Conservation (phyloP, 2,113 vertebrate genomes). For the Gasterosteus aculeatus region DNA sequence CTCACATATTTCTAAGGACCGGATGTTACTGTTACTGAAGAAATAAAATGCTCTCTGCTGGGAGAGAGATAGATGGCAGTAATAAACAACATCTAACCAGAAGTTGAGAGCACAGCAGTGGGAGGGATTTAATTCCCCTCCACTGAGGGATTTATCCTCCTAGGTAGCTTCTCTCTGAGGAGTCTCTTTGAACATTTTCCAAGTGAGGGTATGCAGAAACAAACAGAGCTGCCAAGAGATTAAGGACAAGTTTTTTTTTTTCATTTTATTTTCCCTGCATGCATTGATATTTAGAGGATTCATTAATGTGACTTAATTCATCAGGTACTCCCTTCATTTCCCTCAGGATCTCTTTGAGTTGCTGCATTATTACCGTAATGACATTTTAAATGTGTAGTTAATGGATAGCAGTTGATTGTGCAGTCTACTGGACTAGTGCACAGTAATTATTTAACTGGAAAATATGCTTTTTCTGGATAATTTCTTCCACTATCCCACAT, state of each 20-base stretch:
- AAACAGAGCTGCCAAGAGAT: constrained; percentile 50
- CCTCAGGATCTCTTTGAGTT: background rate
- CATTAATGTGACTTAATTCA: constrained; percentile 45
- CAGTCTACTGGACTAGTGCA: constrained; percentile 23
- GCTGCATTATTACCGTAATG: constrained; percentile 30
- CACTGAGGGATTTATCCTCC: constrained; percentile 46
- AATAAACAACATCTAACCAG: constrained; percentile 18
- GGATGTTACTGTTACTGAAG: background rate
- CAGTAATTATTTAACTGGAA: constrained; percentile 18
- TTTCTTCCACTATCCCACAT: constrained; percentile 27
- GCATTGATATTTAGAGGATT: constrained; percentile 37
- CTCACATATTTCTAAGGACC: background rate
- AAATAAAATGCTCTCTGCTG: constrained; percentile 5
- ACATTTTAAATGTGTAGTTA: constrained; percentile 33
- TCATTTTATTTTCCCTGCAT: constrained; percentile 26
- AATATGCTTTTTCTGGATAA: constrained; percentile 26
- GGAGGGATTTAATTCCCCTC: constrained; percentile 14
- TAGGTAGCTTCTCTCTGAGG: constrained; percentile 35
- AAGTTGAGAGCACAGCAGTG: constrained; percentile 28
- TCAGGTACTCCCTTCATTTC: constrained; percentile 42
- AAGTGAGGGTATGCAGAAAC: constrained; percentile 40
- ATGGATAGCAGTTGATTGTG: constrained; percentile 43
- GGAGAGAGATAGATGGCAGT: background rate
- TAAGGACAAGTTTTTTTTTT: constrained; percentile 33
- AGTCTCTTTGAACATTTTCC: constrained; percentile 50